These are phyloP conservation scores for Balaenoptera acutorostrata DNA, from an alignment of 2,113 vertebrate species.

Conservation along the genomic window DNA sequence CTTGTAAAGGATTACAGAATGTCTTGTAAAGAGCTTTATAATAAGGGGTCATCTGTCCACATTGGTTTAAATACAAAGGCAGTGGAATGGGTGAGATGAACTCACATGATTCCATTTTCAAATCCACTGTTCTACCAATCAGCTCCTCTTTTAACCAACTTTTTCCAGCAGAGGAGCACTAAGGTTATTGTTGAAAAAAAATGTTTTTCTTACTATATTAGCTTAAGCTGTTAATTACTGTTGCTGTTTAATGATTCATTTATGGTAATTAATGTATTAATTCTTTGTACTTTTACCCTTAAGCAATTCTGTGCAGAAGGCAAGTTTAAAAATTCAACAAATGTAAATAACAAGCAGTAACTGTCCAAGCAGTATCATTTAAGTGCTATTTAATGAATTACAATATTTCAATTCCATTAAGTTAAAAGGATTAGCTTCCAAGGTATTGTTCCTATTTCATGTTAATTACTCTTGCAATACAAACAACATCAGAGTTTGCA, in stretches of 20 bases:
- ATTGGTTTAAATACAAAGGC: neutral
- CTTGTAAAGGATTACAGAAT: neutral
- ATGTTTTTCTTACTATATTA: constrained; percentile 28
- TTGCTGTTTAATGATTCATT: constrained; percentile 67
- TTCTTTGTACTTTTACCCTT: constrained; percentile 60
- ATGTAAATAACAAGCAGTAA: constrained; percentile 62
- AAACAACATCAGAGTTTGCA: constrained; percentile 22
- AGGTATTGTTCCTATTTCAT: constrained; percentile 61
- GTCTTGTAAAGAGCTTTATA: neutral
- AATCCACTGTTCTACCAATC: neutral
- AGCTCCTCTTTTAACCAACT: neutral
- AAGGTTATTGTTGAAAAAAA: neutral
- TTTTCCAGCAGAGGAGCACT: neutral
- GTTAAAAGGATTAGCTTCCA: constrained; percentile 67
- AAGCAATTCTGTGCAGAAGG: constrained; percentile 57
- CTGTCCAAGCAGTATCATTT: constrained; percentile 57
- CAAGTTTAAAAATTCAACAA: constrained; percentile 67
- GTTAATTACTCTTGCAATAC: constrained; percentile 58
- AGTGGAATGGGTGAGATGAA: neutral
- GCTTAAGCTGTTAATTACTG: constrained; percentile 58
- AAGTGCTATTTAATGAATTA: constrained; percentile 63
- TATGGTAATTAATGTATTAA: constrained; percentile 71
- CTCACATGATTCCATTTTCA: neutral
- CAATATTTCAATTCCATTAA: constrained; percentile 69
- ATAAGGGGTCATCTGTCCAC: neutral